Evolutionary conservation across 2,888 invertebrate genomes (phyloP).

Genomic region (Caenorhabditis virilis): DNA sequence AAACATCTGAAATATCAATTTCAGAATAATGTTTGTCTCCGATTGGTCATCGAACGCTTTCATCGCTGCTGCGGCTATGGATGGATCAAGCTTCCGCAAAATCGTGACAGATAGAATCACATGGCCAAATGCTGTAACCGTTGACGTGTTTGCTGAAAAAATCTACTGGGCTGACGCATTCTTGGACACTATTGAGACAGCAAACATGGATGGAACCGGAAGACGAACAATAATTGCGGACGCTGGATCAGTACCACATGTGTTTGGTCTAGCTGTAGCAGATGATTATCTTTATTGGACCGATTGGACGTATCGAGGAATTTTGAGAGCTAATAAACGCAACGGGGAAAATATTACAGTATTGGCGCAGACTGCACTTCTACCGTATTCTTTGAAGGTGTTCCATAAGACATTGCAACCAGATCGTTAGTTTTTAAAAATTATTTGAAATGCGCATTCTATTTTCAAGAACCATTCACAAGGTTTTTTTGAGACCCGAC

Average conservation of each 20-base stretch:
- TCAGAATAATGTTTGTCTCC: conserved; percentile 79
- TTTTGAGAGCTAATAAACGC: conserved; percentile 77
- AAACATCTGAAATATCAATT: conserved; percentile 1
- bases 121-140: conserved; percentile 95
- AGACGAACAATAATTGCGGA: conserved; percentile 58
- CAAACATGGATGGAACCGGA: conserved; percentile 56
- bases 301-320: conserved; percentile 79
- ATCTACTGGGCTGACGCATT: conserved; percentile 97
- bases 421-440: conserved; percentile 57
- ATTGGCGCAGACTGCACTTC: conserved; percentile 89
- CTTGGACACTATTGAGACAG: conserved; percentile 85
- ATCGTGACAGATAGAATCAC: conserved; percentile 82
- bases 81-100: conserved; percentile 83
- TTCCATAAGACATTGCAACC: conserved; percentile 92
- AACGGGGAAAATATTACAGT: conserved; percentile 88
- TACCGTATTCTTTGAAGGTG: conserved; percentile 91
- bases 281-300: conserved; percentile 92
- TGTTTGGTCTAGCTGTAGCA: conserved; percentile 89
- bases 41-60: conserved; percentile 88
- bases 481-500: too few species aligned
- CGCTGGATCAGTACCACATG: conserved; percentile 81
- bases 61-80: conserved; percentile 94
- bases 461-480: too few species aligned
- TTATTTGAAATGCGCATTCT: background rate
- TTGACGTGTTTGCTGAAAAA: conserved; percentile 85